Conservation (phyloP, 1,140 invertebrate genomes). For the Oryzaephilus surinamensis region DNA sequence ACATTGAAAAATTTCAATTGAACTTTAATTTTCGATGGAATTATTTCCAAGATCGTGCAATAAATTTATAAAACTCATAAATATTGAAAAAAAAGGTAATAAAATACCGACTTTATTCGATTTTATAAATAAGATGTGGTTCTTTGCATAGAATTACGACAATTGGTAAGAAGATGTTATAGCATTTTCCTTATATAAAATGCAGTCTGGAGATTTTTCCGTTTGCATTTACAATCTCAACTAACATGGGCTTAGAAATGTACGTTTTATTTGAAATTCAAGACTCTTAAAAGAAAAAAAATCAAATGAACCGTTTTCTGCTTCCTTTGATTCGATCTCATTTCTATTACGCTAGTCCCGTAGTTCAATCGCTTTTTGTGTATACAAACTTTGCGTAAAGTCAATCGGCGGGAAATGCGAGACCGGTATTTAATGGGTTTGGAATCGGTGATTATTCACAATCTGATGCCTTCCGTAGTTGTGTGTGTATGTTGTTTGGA, state of each 20-base stretch:
- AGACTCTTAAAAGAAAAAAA: constrained; percentile 14
- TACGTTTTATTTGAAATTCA: constrained; percentile 7
- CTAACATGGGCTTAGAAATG: constrained; percentile 1
- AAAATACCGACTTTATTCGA: no score
- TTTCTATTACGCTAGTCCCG: constrained; percentile 17
- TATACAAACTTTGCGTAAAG: constrained; percentile 19
- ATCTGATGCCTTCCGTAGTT: constrained; percentile 14
- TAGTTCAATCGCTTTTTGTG: constrained; percentile 19
- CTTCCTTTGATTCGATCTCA: constrained; percentile 22
- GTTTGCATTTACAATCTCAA: constrained; percentile 6
- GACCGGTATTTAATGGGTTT: constrained; percentile 20
- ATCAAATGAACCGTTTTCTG: constrained; percentile 19
- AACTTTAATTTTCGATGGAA: no score
- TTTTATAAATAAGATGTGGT: no score
- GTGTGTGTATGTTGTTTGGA: constrained; percentile 8
- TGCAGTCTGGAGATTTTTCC: no score
- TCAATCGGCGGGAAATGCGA: constrained; percentile 16
- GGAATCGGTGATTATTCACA: constrained; percentile 22
- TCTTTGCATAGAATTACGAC: no score
- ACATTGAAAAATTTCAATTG: no score
- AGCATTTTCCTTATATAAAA: no score
- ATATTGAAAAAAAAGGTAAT: no score
- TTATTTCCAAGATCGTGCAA: no score
- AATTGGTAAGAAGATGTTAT: no score
- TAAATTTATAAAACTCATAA: no score